Evolutionary conservation across 1,140 invertebrate species (phyloP).

Genomic region (Phthorimaea operculella): DNA sequence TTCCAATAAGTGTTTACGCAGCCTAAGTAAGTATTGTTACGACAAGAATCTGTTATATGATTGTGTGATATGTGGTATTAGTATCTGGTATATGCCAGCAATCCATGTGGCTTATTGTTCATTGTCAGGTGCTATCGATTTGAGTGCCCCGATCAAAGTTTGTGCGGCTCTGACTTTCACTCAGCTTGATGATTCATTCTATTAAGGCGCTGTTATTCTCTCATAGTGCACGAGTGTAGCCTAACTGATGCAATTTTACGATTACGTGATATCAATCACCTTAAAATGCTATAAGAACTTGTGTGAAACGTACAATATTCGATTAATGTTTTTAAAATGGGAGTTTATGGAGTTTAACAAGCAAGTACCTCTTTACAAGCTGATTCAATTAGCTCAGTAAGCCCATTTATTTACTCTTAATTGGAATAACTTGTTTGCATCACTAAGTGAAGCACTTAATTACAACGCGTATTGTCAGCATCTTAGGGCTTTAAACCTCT

Average conservation of each 20-base stretch:
- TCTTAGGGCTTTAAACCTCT: not conserved
- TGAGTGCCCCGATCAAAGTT: constrained; percentile 44
- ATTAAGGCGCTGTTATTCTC: constrained; percentile 16
- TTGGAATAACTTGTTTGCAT: constrained; percentile 1
- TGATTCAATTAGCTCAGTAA: not conserved
- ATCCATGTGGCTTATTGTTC: constrained; percentile 31
- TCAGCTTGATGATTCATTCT: constrained; percentile 39
- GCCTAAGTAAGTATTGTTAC: constrained; percentile 36
- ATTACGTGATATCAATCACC: no score
- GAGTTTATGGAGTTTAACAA: not conserved
- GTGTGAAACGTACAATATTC: no score
- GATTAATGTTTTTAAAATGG: not conserved
- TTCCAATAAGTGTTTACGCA: constrained; percentile 36
- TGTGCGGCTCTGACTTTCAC: constrained; percentile 42
- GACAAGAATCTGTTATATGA: constrained; percentile 20
- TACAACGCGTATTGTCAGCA: not conserved
- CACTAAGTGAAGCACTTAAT: not conserved
- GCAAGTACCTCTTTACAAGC: not conserved
- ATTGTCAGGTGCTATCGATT: constrained; percentile 52
- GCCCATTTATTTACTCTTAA: not conserved
- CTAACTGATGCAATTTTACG: no score
- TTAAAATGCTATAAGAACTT: no score
- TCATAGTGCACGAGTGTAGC: not conserved
- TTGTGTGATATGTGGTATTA: constrained; percentile 21
- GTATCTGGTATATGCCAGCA: not conserved